Percentiles rank a stretch among this genome's conserved stretches.
These are phyloP conservation scores for Plumapathes pennacea DNA, from an alignment of 92 coral and sea anemone species.

Conservation along the genomic window DNA sequence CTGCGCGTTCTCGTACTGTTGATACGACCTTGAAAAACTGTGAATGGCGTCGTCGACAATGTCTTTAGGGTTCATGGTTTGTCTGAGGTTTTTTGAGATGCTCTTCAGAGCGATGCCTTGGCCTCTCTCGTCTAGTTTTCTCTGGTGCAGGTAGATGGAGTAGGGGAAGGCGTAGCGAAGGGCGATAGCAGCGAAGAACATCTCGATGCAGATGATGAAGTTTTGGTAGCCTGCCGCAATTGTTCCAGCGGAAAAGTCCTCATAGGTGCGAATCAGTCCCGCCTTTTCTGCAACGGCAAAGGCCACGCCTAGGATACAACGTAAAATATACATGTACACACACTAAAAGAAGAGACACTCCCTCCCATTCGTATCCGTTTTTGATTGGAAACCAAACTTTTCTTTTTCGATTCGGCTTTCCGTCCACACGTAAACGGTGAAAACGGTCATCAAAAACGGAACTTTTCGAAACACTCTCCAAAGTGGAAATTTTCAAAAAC, in stretches of 20 bases:
- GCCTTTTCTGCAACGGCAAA: slow-evolving; percentile 89
- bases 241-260: slow-evolving; percentile 92
- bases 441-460: too few relatives aligned
- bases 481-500: too few relatives aligned
- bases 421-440: too few relatives aligned
- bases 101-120: slow-evolving; percentile 95
- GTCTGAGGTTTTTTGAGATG: slow-evolving; percentile 87
- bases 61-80: slow-evolving; percentile 95
- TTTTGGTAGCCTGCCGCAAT: slow-evolving; percentile 96
- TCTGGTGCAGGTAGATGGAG: slow-evolving; percentile 80
- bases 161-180: slow-evolving; percentile 93
- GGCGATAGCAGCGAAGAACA: slow-evolving; percentile 97
- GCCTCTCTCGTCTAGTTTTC: slow-evolving; percentile 86
- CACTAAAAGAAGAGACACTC: too few relatives aligned
- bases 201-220: slow-evolving; percentile 93
- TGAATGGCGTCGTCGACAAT: slow-evolving; percentile 98
- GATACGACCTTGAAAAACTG: slow-evolving; percentile 92
- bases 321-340: too few relatives aligned
- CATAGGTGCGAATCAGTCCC: slow-evolving; percentile 84
- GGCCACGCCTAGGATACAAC: slow-evolving; percentile 69
- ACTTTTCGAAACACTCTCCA: too few relatives aligned
- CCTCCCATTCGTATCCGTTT: too few relatives aligned
- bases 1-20: slow-evolving; percentile 92
- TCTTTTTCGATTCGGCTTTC: too few relatives aligned
- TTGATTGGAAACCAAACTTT: too few relatives aligned